Percentiles rank a stretch among this genome's conserved stretches.
phyloP scores from a whole-genome alignment of 2,113 vertebrate species.

The Xenopus borealis region DNA sequence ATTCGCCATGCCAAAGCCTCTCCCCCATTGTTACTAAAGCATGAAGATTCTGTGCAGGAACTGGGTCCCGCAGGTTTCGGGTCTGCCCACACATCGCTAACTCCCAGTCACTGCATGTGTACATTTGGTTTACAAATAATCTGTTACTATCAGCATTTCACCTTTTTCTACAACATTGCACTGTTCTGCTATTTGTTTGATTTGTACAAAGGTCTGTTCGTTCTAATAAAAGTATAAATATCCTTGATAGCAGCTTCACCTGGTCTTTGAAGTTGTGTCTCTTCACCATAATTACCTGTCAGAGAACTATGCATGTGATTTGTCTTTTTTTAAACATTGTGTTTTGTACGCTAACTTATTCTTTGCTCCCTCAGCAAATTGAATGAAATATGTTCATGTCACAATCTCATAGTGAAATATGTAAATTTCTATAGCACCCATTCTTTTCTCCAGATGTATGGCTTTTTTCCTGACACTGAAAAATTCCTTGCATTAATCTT shows the following conservation, averaged over 20 bases:
- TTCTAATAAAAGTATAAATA: slow-evolving; percentile 51
- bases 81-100: no score
- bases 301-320: slow-evolving; percentile 49
- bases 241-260: slow-evolving; percentile 60
- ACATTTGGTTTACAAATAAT: no score
- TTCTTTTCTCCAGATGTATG: slow-evolving; percentile 32
- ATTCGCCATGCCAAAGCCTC: no score
- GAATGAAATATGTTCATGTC: slow-evolving; percentile 52
- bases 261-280: slow-evolving; percentile 62
- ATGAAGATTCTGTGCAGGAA: no score
- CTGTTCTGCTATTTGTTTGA: no score
- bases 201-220: no score
- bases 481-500: slow-evolving; percentile 43
- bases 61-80: no score
- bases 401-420: slow-evolving; percentile 40
- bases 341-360: slow-evolving; percentile 57
- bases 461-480: slow-evolving; percentile 33
- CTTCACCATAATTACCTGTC: slow-evolving; percentile 67
- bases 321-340: slow-evolving; percentile 44
- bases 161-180: no score
- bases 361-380: slow-evolving; percentile 50
- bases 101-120: no score
- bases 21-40: no score
- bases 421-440: slow-evolving; percentile 17
- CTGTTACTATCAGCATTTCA: no score